A percentile compares a stretch with the other conserved stretches of the same genome.
phyloP scores from a whole-genome alignment of 2,113 vertebrate species.

The Melanotaenia duboulayi region DNA sequence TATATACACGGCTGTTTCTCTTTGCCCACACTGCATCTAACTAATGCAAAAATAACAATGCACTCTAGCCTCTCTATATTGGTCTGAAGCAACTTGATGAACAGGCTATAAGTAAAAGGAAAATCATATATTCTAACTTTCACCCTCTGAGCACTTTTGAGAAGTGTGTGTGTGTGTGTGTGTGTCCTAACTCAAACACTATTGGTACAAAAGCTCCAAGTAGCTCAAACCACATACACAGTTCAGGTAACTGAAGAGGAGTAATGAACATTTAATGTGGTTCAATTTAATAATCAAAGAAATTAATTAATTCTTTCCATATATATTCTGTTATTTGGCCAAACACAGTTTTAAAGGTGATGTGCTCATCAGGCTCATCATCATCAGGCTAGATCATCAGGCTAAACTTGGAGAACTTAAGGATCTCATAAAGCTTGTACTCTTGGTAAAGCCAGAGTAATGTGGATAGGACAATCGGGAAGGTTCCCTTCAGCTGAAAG shows the following conservation, averaged over 20 bases:
- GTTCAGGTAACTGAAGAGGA: too few relatives aligned
- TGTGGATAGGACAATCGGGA: not conserved
- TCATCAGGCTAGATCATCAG: too few relatives aligned
- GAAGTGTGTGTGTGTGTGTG: too few relatives aligned
- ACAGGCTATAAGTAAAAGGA: not conserved
- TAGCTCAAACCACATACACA: too few relatives aligned
- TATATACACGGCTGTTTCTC: conserved; percentile 35
- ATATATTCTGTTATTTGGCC: not conserved
- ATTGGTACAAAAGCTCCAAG: too few relatives aligned
- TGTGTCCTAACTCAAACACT: too few relatives aligned
- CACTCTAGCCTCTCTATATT: not conserved
- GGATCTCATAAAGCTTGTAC: not conserved
- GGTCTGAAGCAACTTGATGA: not conserved
- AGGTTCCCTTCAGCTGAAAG: not conserved
- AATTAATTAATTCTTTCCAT: too few relatives aligned
- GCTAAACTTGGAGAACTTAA: not conserved
- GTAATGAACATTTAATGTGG: too few relatives aligned
- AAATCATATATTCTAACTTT: not conserved
- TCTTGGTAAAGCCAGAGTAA: not conserved
- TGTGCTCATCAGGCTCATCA: not conserved
- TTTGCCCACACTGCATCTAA: conserved; percentile 7
- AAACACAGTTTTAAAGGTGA: not conserved
- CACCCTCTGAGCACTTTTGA: not conserved
- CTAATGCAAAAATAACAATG: conserved; percentile 24
- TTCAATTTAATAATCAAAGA: not conserved